phyloP scores from a whole-genome alignment of 2,797 vertebrate species.

The Halcyon smyrnensis region DNA sequence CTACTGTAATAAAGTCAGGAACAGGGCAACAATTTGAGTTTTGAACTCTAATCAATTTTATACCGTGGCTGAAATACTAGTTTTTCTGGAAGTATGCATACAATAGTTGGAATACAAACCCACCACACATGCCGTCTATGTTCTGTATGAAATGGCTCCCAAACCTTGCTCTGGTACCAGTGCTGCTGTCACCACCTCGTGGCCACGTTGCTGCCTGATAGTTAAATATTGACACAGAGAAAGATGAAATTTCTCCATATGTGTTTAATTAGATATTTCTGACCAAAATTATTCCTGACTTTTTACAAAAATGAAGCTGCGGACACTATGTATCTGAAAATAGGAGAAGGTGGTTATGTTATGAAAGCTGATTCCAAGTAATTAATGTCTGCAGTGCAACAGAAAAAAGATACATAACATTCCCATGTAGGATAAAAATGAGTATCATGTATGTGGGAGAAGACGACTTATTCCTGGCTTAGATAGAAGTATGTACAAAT shows the following conservation, averaged over 20 bases:
- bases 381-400: background rate
- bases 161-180: background rate
- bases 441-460: background rate
- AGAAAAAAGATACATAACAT: background rate
- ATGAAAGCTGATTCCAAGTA: background rate
- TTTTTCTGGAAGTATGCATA: background rate
- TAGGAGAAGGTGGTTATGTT: background rate
- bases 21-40: background rate
- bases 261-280: background rate
- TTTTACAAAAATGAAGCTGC: background rate
- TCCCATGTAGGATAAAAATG: background rate
- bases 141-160: background rate
- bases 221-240: too few relatives aligned
- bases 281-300: background rate
- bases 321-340: background rate
- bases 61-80: fast-evolving
- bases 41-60: background rate
- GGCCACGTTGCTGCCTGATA: background rate
- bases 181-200: background rate
- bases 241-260: background rate
- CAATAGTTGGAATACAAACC: fast-evolving
- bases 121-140: background rate
- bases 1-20: background rate
- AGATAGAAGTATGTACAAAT: background rate
- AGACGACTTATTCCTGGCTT: background rate